These are phyloP conservation scores for Falco biarmicus DNA, from an alignment of 2,797 vertebrate genomes.

Conservation along the genomic window DNA sequence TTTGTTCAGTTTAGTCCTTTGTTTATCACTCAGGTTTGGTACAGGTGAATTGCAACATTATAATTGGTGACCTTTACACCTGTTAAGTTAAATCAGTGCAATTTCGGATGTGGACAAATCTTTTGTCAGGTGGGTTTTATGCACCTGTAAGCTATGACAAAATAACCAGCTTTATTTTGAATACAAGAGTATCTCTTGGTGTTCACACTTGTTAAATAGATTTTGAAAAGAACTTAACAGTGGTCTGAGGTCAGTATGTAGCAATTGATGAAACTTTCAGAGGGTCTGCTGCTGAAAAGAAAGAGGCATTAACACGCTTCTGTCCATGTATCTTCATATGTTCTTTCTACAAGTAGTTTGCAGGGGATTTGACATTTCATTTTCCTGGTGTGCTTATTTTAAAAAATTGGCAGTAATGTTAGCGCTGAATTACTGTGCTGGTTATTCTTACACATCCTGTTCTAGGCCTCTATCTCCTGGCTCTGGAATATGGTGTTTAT, in stretches of 20 bases:
- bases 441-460: not conserved
- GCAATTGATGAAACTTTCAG: not conserved
- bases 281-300: not conserved
- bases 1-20: not conserved
- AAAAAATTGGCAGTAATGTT: not conserved
- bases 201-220: not conserved
- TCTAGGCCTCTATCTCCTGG: not conserved
- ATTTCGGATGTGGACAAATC: not conserved
- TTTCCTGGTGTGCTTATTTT: not conserved
- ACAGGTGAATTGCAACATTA: not conserved
- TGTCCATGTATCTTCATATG: not conserved
- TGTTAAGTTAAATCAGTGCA: not conserved
- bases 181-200: not conserved
- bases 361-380: not conserved
- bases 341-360: not conserved
- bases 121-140: not conserved
- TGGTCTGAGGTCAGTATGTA: not conserved
- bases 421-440: not conserved
- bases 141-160: not conserved
- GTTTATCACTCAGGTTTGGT: not conserved
- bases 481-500: not conserved
- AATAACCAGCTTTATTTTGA: not conserved
- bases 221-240: not conserved
- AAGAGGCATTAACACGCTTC: not conserved
- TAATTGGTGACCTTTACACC: not conserved